These are phyloP conservation scores for Phycodurus eques DNA, from an alignment of 2,113 vertebrate species.

Conservation along the genomic window DNA sequence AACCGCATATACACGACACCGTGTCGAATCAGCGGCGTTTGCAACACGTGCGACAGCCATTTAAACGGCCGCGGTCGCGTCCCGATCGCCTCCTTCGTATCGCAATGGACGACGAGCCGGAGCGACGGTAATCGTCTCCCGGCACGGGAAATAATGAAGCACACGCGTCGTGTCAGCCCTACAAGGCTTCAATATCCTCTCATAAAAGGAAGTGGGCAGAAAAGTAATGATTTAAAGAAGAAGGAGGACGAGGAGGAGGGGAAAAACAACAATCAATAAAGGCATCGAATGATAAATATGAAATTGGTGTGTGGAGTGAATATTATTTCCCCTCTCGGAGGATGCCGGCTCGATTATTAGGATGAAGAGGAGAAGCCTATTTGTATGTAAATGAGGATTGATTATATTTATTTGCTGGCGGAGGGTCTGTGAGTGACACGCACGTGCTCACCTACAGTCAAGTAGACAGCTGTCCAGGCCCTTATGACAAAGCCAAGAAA, in stretches of 20 bases:
- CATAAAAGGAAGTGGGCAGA: slow-evolving; percentile 73
- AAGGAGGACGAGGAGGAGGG: not conserved
- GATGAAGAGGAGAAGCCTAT: slow-evolving; percentile 72
- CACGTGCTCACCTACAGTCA: slow-evolving; percentile 6
- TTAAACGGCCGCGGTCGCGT: slow-evolving; percentile 70
- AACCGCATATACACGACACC: slow-evolving; percentile 74
- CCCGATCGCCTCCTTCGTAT: slow-evolving; percentile 45
- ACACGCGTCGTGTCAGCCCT: slow-evolving; percentile 64
- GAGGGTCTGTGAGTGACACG: slow-evolving; percentile 18
- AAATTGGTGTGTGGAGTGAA: slow-evolving; percentile 66
- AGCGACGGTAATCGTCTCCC: slow-evolving; percentile 67
- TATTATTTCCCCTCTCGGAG: slow-evolving; percentile 64
- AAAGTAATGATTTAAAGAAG: slow-evolving; percentile 16
- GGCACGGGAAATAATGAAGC: slow-evolving; percentile 81
- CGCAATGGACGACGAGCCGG: not conserved
- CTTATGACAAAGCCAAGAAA: slow-evolving; percentile 47
- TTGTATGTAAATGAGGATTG: slow-evolving; percentile 81
- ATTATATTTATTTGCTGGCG: slow-evolving; percentile 79
- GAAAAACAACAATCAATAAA: slow-evolving; percentile 76
- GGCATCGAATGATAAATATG: slow-evolving; percentile 73
- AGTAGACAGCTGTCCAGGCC: slow-evolving; percentile 42
- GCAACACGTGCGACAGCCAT: slow-evolving; percentile 77
- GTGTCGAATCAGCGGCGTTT: slow-evolving; percentile 84
- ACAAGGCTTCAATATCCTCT: slow-evolving; percentile 74
- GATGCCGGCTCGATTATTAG: slow-evolving; percentile 67